Evolutionary conservation across 2,797 vertebrate species (phyloP).

Genomic region (Acanthurus lineatus): DNA sequence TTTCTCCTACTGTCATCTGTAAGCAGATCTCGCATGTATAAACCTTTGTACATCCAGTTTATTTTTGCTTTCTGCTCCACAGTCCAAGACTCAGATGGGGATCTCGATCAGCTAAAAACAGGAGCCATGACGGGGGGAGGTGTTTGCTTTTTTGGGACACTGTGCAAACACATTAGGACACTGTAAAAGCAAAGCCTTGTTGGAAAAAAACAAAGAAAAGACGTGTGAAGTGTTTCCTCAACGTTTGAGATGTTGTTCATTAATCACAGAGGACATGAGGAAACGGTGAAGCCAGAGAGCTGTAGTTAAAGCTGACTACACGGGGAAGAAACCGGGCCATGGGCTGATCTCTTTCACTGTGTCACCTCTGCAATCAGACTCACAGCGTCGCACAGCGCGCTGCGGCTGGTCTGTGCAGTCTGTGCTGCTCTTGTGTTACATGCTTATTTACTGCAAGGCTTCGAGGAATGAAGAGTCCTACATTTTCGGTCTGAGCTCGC

Average conservation of each 20-base stretch:
- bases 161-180: slow-evolving; percentile 63
- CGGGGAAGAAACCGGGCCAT: slow-evolving; percentile 17
- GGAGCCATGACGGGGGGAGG: slow-evolving; percentile 15
- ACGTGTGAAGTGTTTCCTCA: slow-evolving; percentile 25
- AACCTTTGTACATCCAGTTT: slow-evolving; percentile 54
- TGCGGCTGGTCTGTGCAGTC: slow-evolving; percentile 46
- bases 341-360: slow-evolving; percentile 14
- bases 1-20: slow-evolving; percentile 30
- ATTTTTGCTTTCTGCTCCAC: slow-evolving; percentile 49
- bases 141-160: slow-evolving; percentile 54
- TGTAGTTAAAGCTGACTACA: background rate
- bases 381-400: background rate
- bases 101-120: slow-evolving; percentile 40
- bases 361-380: slow-evolving; percentile 45
- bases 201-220: slow-evolving; percentile 22
- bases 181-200: slow-evolving; percentile 28
- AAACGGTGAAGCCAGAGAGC: slow-evolving; percentile 21
- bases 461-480: slow-evolving; percentile 62
- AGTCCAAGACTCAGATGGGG: slow-evolving; percentile 23
- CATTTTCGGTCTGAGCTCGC: slow-evolving; percentile 60
- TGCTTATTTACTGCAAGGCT: slow-evolving; percentile 64
- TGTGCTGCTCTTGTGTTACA: slow-evolving; percentile 44
- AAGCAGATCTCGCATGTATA: slow-evolving; percentile 45
- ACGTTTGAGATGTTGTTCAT: slow-evolving; percentile 32
- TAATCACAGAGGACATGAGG: slow-evolving; percentile 37